Percentiles rank a stretch among this genome's conserved stretches.
Conservation (phyloP, 1,140 invertebrate species). For the Lucilia sericata region DNA sequence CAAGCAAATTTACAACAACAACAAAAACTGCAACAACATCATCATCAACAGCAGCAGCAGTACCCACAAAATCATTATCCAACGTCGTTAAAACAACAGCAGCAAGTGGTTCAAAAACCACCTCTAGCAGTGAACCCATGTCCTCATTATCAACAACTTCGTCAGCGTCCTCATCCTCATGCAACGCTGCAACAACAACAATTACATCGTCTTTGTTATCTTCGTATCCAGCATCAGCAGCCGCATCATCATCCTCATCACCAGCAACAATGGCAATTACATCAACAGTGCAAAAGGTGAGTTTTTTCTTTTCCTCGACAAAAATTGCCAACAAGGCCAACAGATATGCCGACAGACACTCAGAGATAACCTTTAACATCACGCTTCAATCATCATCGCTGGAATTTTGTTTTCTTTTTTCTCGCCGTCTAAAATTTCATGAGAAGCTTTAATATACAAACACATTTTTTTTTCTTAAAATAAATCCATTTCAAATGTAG, state of each 20-base stretch:
- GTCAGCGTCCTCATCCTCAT: neutral
- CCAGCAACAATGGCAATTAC: slow-evolving; percentile 1
- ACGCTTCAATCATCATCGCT: neutral
- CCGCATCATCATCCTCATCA: neutral
- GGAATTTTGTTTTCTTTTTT: neutral
- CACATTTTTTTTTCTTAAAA: neutral
- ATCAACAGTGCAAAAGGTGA: slow-evolving; percentile 32
- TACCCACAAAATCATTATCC: slow-evolving; percentile 4
- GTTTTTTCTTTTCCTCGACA: neutral
- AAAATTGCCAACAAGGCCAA: neutral
- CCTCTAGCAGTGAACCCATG: neutral
- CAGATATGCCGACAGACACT: neutral
- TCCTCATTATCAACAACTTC: slow-evolving; percentile 14
- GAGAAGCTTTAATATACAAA: too few relatives aligned
- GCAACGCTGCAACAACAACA: neutral
- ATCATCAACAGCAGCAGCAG: neutral
- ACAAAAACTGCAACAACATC: slow-evolving; percentile 28
- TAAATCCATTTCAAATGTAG: neutral
- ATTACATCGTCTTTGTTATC: neutral
- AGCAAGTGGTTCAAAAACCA: slow-evolving; percentile 5
- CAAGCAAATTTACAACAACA: neutral
- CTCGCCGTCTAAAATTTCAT: neutral
- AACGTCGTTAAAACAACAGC: neutral
- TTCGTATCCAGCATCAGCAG: neutral
- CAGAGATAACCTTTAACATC: slow-evolving; percentile 27